Percentiles rank a stretch among this genome's conserved stretches.
These are phyloP conservation scores for Darevskia mixta DNA, from an alignment of 2,797 vertebrate genomes.

Conservation along the genomic window DNA sequence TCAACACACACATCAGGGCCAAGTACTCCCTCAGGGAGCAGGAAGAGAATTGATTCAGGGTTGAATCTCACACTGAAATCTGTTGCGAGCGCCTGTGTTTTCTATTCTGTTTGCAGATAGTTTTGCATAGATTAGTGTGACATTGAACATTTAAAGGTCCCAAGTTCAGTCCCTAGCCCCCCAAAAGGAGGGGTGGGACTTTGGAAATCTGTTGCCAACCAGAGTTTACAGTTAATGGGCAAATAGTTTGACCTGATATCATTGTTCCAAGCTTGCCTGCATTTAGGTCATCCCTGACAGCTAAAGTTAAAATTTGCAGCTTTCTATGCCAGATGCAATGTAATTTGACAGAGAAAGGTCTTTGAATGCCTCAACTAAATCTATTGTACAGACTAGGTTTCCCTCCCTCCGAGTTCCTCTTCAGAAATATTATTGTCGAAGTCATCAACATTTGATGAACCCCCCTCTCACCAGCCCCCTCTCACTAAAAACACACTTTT, in stretches of 20 bases:
- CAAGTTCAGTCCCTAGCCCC: not conserved
- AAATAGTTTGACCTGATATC: no score
- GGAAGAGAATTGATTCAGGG: not conserved
- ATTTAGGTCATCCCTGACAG: not conserved
- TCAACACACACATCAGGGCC: conserved; percentile 39
- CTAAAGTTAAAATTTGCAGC: not conserved
- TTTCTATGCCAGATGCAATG: not conserved
- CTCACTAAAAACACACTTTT: not conserved
- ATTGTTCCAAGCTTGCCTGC: not conserved
- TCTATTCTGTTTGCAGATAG: not conserved
- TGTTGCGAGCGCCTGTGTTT: not conserved
- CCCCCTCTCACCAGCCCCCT: not conserved
- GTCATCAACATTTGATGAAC: not conserved
- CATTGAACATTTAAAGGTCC: not conserved
- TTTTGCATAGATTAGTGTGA: not conserved
- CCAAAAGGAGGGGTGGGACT: not conserved
- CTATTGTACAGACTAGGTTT: not conserved
- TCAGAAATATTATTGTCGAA: conserved; percentile 2
- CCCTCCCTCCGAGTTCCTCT: not conserved
- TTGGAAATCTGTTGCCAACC: not conserved
- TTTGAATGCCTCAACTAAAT: not conserved
- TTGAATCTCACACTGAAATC: conserved; percentile 12
- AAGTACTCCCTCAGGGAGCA: not conserved
- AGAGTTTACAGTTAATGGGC: not conserved
- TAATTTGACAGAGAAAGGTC: not conserved